Evolutionary conservation across 2,888 invertebrate genomes (phyloP).

Genomic region (Kryphioiulus occultus): DNA sequence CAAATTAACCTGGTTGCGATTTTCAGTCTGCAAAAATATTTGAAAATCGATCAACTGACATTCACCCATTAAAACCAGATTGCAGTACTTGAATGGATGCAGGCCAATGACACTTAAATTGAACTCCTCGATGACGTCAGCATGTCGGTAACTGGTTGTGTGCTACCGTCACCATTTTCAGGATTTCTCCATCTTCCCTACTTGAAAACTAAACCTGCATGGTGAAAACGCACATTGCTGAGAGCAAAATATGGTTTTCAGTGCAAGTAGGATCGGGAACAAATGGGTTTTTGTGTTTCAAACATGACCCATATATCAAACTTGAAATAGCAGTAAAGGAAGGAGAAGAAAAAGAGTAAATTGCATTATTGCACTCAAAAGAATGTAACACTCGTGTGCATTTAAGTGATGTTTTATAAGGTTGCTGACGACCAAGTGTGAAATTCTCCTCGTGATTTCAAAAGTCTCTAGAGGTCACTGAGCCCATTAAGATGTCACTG

Average conservation of each 20-base stretch:
- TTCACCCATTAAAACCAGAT: neutral
- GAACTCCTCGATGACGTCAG: neutral
- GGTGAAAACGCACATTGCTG: neutral
- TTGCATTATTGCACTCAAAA: neutral
- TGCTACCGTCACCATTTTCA: neutral
- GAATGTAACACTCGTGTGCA: neutral
- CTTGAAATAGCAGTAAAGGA: neutral
- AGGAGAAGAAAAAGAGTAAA: neutral
- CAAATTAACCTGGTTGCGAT: too few relatives aligned
- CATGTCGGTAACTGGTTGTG: neutral
- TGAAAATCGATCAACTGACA: neutral
- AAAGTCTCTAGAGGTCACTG: neutral
- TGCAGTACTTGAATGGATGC: neutral
- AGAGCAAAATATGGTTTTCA: neutral
- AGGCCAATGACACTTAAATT: neutral
- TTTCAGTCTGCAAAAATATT: neutral
- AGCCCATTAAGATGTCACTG: neutral
- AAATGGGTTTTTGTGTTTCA: neutral
- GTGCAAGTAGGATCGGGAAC: neutral
- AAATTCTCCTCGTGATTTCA: neutral
- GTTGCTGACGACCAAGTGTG: neutral
- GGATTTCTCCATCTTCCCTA: neutral
- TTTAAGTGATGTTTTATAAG: neutral
- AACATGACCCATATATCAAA: constrained; percentile 24
- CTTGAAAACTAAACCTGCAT: neutral